These are phyloP conservation scores for Drosophila tsacasi DNA, from an alignment of 1,140 invertebrate species.

Conservation along the genomic window DNA sequence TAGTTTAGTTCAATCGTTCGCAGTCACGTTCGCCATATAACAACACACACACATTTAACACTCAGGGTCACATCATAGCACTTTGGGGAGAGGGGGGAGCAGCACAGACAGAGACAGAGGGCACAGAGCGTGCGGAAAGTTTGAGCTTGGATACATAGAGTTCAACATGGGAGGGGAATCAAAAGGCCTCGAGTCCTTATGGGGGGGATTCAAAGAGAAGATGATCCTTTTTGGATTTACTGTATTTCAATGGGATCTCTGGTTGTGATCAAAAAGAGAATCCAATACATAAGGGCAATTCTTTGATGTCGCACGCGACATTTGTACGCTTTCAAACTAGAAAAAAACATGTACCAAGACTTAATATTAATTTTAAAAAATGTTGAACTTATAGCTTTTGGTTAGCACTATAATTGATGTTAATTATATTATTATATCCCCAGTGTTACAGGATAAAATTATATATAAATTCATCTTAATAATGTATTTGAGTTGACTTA, in stretches of 20 bases:
- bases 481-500: no score
- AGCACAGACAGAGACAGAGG: not conserved
- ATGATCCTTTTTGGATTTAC: not conserved
- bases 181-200: not conserved
- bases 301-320: no score
- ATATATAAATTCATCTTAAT: no score
- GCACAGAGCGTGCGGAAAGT: not conserved
- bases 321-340: no score
- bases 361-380: no score
- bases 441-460: no score
- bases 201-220: not conserved
- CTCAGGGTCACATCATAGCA: conserved; percentile 14
- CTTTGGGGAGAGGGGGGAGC: conserved; percentile 13
- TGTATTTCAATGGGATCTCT: not conserved
- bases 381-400: no score
- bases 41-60: conserved; percentile 34
- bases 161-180: not conserved
- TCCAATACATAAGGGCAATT: not conserved
- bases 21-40: conserved; percentile 8
- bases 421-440: no score
- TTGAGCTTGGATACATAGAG: conserved; percentile 10
- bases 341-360: no score
- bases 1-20: conserved; percentile 78
- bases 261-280: not conserved
- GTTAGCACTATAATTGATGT: no score